Evolutionary conservation across 2,797 vertebrate species (phyloP).

Genomic region (Prionace glauca): DNA sequence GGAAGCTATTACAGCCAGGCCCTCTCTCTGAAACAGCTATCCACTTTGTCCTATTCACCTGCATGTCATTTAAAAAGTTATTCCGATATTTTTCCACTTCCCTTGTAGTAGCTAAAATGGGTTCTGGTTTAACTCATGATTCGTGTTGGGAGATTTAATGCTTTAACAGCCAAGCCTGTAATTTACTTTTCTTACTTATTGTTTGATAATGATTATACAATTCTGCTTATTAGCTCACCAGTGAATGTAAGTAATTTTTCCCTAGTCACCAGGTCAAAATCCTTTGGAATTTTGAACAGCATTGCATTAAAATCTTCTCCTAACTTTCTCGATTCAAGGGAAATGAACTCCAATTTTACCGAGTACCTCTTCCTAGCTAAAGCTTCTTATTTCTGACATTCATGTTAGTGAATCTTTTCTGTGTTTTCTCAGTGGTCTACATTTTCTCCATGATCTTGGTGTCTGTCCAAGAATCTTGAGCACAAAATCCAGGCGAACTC

Average conservation of each 20-base stretch:
- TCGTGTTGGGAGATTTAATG: not conserved
- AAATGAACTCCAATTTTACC: not conserved
- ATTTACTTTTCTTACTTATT: not conserved
- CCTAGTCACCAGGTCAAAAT: not conserved
- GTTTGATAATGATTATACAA: not conserved
- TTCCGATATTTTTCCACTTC: not conserved
- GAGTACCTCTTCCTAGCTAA: not conserved
- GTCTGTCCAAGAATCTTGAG: not conserved
- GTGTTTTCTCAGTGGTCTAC: not conserved
- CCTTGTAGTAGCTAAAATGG: not conserved
- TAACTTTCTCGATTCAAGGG: not conserved
- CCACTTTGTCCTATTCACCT: conserved; percentile 1
- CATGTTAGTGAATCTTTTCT: not conserved
- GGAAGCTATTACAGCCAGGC: not conserved
- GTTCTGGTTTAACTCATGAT: not conserved
- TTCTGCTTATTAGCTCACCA: not conserved
- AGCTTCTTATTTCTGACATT: not conserved
- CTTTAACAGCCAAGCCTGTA: not conserved
- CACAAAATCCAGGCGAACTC: not conserved
- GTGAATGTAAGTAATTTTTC: not conserved
- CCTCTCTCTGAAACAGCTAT: not conserved
- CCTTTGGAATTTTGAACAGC: not conserved
- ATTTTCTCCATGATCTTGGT: not conserved
- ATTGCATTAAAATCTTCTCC: too few relatives aligned
- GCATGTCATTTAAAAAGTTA: not conserved